A percentile compares a stretch with the other conserved stretches of the same genome.
Evolutionary conservation across 2,113 vertebrate species (phyloP).

Genomic region (Scomber colias): DNA sequence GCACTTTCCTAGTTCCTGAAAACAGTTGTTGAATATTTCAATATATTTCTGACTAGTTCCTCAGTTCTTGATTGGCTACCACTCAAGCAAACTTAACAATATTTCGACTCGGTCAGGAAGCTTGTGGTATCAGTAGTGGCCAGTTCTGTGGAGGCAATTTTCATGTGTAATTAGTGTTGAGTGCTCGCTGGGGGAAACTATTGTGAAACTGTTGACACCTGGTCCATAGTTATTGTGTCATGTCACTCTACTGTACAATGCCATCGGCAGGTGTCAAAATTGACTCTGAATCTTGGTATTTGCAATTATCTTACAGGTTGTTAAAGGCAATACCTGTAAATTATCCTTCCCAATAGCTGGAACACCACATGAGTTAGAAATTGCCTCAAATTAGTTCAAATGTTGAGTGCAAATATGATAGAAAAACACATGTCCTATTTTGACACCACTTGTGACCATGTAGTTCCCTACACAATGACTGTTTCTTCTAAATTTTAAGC

Average conservation of each 20-base stretch:
- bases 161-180: conserved; percentile 41
- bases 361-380: too few species aligned
- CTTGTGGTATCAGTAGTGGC: conserved; percentile 27
- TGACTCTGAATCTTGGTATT: neutral
- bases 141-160: conserved; percentile 41
- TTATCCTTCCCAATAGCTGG: too few species aligned
- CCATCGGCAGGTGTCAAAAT: neutral
- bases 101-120: conserved; percentile 11
- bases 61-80: neutral
- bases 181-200: conserved; percentile 10
- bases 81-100: neutral
- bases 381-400: too few species aligned
- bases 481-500: too few species aligned
- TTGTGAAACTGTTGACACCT: conserved; percentile 32
- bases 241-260: neutral
- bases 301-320: too few species aligned
- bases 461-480: too few species aligned
- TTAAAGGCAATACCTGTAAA: neutral
- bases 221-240: neutral
- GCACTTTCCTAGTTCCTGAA: neutral
- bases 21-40: conserved; percentile 1
- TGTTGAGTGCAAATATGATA: too few species aligned
- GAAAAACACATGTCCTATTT: too few species aligned
- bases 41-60: neutral
- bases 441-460: too few species aligned